Percentiles rank a stretch among this genome's conserved stretches.
These are phyloP conservation scores for Gymnoscelis rufifasciata DNA, from an alignment of 2,888 invertebrate genomes.

Conservation along the genomic window DNA sequence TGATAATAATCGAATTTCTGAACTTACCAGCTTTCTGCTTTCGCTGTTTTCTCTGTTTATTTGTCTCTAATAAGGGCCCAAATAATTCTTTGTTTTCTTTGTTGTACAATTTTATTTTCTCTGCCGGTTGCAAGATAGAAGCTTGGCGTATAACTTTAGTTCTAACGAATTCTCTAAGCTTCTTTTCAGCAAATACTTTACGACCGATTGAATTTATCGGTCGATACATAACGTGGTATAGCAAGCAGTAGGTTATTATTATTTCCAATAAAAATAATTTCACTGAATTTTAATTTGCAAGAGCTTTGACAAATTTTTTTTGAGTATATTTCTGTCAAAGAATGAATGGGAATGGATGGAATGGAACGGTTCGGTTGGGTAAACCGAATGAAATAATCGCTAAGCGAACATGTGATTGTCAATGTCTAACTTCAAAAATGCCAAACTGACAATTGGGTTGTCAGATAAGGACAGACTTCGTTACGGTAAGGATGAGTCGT, in stretches of 20 bases:
- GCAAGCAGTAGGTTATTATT: not conserved
- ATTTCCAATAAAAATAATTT: not conserved
- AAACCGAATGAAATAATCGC: no score
- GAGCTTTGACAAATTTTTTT: no score
- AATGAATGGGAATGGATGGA: no score
- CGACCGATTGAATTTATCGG: conserved; percentile 52
- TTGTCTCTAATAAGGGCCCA: conserved; percentile 71
- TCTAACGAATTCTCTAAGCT: conserved; percentile 55
- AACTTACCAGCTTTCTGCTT: conserved; percentile 59
- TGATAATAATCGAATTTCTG: conserved; percentile 39
- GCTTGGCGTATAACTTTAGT: conserved; percentile 63
- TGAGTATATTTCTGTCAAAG: no score
- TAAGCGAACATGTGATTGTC: no score
- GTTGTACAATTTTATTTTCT: conserved; percentile 66
- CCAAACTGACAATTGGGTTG: no score
- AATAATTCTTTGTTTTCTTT: conserved; percentile 73
- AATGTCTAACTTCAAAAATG: no score
- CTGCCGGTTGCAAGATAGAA: conserved; percentile 65
- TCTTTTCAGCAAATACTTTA: conserved; percentile 45
- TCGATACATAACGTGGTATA: conserved; percentile 48
- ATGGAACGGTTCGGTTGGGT: no score
- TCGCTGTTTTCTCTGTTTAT: conserved; percentile 61
- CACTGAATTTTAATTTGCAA: not conserved
- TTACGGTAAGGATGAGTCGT: no score
- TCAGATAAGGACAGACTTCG: no score